Percentiles rank a stretch among this genome's conserved stretches.
Evolutionary conservation across 2,113 vertebrate genomes (phyloP).

Genomic region (Eira barbara): DNA sequence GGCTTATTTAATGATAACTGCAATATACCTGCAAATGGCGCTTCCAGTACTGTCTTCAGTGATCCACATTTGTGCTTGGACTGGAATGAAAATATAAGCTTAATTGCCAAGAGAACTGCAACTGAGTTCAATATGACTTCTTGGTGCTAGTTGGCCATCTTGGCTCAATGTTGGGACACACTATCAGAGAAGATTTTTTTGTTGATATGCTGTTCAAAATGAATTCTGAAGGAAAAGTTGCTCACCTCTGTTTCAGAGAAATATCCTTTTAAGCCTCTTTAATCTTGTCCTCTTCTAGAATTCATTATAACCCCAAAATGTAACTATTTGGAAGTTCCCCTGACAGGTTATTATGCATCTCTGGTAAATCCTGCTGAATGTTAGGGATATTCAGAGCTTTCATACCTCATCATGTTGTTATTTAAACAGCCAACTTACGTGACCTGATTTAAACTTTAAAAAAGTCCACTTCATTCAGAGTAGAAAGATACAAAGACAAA

Average conservation of each 20-base stretch:
- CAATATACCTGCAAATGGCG: slow-evolving; percentile 72
- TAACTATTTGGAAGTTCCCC: slow-evolving; percentile 76
- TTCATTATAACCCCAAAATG: slow-evolving; percentile 70
- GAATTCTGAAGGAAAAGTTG: slow-evolving; percentile 71
- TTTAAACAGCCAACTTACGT: slow-evolving; percentile 70
- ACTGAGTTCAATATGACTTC: slow-evolving; percentile 60
- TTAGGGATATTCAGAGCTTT: slow-evolving; percentile 75
- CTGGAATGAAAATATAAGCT: slow-evolving; percentile 75
- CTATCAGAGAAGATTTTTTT: slow-evolving; percentile 64
- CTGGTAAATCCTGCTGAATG: slow-evolving; percentile 70
- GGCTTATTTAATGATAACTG: slow-evolving; percentile 75
- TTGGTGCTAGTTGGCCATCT: slow-evolving; percentile 74
- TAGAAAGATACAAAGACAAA: slow-evolving; percentile 80
- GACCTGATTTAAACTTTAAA: slow-evolving; percentile 68
- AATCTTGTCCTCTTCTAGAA: slow-evolving; percentile 73
- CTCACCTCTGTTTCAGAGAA: slow-evolving; percentile 60
- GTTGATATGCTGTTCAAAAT: slow-evolving; percentile 58
- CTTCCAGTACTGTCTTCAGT: slow-evolving; percentile 78
- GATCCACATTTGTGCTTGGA: slow-evolving; percentile 77
- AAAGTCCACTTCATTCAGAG: slow-evolving; percentile 67
- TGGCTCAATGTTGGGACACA: slow-evolving; percentile 66
- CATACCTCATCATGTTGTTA: slow-evolving; percentile 74
- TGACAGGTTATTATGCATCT: slow-evolving; percentile 32
- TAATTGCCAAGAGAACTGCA: slow-evolving; percentile 76
- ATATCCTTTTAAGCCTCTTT: slow-evolving; percentile 71